Evolutionary conservation across 2,113 vertebrate species (phyloP).

Genomic region (Craseonycteris thonglongyai): DNA sequence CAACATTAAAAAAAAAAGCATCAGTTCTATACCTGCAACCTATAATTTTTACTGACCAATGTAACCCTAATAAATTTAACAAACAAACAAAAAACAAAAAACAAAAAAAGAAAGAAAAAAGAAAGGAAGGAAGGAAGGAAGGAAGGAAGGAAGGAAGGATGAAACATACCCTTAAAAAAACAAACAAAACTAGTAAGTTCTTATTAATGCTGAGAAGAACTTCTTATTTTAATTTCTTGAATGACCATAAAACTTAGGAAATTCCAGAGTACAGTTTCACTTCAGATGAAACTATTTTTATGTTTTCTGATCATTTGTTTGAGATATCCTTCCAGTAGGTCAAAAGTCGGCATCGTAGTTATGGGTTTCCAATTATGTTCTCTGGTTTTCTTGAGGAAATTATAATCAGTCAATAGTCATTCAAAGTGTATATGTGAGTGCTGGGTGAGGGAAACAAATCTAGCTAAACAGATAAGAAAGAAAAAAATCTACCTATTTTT

Average conservation of each 20-base stretch:
- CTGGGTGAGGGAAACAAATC: background rate
- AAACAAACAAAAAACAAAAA: too few relatives aligned
- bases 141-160: too few relatives aligned
- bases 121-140: too few relatives aligned
- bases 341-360: background rate
- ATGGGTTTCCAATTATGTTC: background rate
- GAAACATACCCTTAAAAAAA: too few relatives aligned
- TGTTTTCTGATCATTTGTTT: background rate
- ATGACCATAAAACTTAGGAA: background rate
- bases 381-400: background rate
- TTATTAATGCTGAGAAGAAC: background rate
- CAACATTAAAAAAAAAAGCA: background rate
- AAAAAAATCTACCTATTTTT: background rate
- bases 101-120: too few relatives aligned
- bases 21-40: too few relatives aligned
- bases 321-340: background rate
- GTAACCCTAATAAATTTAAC: too few relatives aligned
- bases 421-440: background rate
- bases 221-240: background rate
- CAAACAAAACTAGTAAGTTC: background rate
- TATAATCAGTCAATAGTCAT: background rate
- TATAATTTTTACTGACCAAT: too few relatives aligned
- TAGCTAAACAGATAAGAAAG: background rate
- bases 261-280: background rate
- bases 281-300: background rate